phyloP scores from a whole-genome alignment of 1,140 invertebrate genomes.

The Phenacoccus solenopsis region DNA sequence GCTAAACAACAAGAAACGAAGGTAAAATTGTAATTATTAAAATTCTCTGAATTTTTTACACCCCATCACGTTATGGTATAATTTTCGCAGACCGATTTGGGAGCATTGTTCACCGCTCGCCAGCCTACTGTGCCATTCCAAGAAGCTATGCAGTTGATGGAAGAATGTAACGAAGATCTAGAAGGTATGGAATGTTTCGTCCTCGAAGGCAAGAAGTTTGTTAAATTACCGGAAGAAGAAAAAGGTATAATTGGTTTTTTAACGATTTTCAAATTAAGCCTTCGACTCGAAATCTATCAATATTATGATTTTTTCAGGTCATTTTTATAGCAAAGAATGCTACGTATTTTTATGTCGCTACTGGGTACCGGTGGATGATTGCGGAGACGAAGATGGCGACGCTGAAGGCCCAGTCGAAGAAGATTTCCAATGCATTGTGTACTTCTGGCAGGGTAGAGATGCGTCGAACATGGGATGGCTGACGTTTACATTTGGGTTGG shows the following conservation, averaged over 20 bases:
- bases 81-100: slow-evolving; percentile 63
- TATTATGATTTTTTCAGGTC: slow-evolving; percentile 35
- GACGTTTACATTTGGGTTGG: slow-evolving; percentile 87
- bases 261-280: background rate
- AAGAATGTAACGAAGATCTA: slow-evolving; percentile 90
- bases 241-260: slow-evolving; percentile 56
- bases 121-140: slow-evolving; percentile 71
- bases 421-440: slow-evolving; percentile 91
- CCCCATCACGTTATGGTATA: slow-evolving; percentile 9
- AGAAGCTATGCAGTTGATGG: slow-evolving; percentile 80
- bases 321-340: slow-evolving; percentile 90
- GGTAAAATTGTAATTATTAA: slow-evolving; percentile 32
- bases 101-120: slow-evolving; percentile 87
- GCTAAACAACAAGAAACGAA: slow-evolving; percentile 80
- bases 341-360: slow-evolving; percentile 97
- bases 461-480: slow-evolving; percentile 99
- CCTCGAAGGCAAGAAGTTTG: slow-evolving; percentile 94
- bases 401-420: slow-evolving; percentile 59
- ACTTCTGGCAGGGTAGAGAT: slow-evolving; percentile 98
- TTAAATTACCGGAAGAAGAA: slow-evolving; percentile 87
- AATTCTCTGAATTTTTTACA: background rate
- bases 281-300: background rate
- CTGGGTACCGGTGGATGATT: slow-evolving; percentile 59
- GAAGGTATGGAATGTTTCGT: slow-evolving; percentile 97
- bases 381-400: slow-evolving; percentile 49